phyloP scores from a whole-genome alignment of 2,888 invertebrate species.

The Pachydiplax longipennis region DNA sequence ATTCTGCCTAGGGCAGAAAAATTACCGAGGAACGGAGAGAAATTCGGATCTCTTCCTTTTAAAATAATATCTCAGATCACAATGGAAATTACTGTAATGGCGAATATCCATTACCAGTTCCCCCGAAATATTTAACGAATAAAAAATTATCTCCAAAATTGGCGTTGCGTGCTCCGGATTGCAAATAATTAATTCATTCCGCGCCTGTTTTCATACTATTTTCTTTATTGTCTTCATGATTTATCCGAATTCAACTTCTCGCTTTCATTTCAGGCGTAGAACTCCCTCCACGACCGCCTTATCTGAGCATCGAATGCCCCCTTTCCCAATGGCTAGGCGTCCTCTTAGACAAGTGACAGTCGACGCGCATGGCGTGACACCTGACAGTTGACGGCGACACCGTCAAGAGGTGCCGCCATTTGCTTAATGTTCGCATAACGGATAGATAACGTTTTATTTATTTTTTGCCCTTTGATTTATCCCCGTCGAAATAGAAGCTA shows the following conservation, averaged over 20 bases:
- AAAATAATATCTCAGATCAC: too few species aligned
- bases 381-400: constrained; percentile 14
- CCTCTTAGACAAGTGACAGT: not conserved
- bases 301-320: not conserved
- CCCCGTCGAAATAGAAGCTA: not conserved
- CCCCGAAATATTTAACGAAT: too few species aligned
- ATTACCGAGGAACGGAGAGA: too few species aligned
- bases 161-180: too few species aligned
- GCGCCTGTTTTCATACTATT: not conserved
- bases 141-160: too few species aligned
- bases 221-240: not conserved
- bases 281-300: not conserved
- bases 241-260: not conserved
- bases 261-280: not conserved
- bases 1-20: too few species aligned
- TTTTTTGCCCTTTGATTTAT: constrained; percentile 15
- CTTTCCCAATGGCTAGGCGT: not conserved
- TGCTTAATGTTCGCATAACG: constrained; percentile 22
- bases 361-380: constrained; percentile 15
- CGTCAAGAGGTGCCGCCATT: constrained; percentile 19
- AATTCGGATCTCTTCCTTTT: too few species aligned
- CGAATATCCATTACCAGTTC: too few species aligned
- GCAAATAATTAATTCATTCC: too few species aligned
- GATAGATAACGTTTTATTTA: constrained; percentile 15
- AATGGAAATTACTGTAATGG: too few species aligned